A percentile compares a stretch with the other conserved stretches of the same genome.
These are phyloP conservation scores for Condylura cristata DNA, from an alignment of 2,113 vertebrate species.

Conservation along the genomic window DNA sequence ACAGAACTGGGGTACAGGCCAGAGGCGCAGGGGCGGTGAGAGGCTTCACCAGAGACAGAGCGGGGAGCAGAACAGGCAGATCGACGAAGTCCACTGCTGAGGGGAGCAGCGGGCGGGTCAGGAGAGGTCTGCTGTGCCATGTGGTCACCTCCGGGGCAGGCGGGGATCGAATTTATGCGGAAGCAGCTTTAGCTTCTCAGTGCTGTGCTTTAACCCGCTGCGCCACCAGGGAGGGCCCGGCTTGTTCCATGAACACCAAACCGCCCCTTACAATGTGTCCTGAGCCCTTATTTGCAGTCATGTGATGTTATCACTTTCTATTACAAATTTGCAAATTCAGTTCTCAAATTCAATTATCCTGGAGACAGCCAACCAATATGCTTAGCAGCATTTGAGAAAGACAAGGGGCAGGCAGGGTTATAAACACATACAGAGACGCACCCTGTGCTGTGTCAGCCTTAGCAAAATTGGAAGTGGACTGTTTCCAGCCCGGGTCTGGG, in stretches of 20 bases:
- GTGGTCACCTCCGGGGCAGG: no score
- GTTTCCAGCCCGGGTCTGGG: background rate
- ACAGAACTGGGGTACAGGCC: no score
- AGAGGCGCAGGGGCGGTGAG: no score
- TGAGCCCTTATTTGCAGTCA: constrained; percentile 26
- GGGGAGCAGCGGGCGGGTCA: no score
- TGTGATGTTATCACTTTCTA: constrained; percentile 41
- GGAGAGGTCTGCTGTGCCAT: no score
- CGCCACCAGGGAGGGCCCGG: background rate
- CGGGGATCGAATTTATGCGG: no score
- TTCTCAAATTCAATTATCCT: constrained; percentile 59
- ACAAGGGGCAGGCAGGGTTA: background rate
- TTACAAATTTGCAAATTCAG: constrained; percentile 61
- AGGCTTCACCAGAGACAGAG: no score
- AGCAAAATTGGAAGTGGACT: background rate
- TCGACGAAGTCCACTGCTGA: no score
- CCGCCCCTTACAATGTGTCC: background rate
- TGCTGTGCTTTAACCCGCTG: no score
- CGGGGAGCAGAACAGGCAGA: no score
- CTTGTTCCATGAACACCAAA: background rate
- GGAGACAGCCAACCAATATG: constrained; percentile 1
- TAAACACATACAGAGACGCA: background rate
- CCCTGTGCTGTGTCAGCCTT: background rate
- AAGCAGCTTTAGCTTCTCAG: no score
- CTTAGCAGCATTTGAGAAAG: background rate